A percentile compares a stretch with the other conserved stretches of the same genome.
phyloP scores from a whole-genome alignment of 1,140 invertebrate species.

The Yoshiicerus persimilis region DNA sequence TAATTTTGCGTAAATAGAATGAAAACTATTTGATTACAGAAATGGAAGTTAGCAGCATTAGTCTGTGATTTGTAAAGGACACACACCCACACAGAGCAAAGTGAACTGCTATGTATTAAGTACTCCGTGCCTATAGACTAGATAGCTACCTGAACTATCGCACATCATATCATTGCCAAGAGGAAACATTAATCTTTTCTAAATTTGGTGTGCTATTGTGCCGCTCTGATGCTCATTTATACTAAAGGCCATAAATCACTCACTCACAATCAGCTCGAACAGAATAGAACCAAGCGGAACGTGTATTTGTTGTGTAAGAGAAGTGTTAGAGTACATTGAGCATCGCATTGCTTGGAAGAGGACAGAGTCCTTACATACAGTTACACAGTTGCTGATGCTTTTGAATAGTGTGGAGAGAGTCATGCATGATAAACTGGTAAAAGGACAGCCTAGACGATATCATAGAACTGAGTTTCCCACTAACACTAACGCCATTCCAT shows the following conservation, averaged over 20 bases:
- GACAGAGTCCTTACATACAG: background rate
- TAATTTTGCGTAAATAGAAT: too few relatives aligned
- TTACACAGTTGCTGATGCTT: background rate
- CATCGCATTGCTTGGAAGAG: background rate
- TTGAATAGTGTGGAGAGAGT: background rate
- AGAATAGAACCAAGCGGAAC: background rate
- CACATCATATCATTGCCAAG: background rate
- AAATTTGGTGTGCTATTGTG: conserved; percentile 8
- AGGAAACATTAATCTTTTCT: conserved; percentile 23
- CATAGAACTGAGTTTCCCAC: background rate
- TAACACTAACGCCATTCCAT: background rate
- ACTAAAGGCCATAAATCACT: conserved; percentile 13
- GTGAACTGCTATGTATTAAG: background rate
- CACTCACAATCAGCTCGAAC: conserved; percentile 18
- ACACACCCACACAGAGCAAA: background rate
- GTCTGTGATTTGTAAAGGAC: too few relatives aligned
- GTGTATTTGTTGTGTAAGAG: background rate
- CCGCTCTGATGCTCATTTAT: conserved; percentile 16
- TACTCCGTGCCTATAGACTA: background rate
- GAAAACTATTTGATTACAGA: too few relatives aligned
- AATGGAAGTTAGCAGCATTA: background rate
- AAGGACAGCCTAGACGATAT: background rate
- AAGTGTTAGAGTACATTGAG: background rate
- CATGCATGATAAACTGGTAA: conserved; percentile 9
- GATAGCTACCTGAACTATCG: background rate